phyloP scores from a whole-genome alignment of 2,888 invertebrate genomes.

The Acronicta psi region DNA sequence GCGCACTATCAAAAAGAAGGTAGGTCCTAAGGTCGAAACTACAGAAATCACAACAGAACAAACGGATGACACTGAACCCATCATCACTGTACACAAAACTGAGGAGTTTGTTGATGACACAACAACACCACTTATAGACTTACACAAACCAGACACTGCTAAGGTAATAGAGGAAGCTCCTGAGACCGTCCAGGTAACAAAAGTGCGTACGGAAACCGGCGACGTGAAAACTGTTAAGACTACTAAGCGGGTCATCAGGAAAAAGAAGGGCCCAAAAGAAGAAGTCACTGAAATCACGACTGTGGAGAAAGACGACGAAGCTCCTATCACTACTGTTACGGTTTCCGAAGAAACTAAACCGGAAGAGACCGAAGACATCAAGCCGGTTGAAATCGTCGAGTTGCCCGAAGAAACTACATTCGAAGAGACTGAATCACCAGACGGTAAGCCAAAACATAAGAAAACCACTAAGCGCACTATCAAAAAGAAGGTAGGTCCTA shows the following conservation, averaged over 20 bases:
- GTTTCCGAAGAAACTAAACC: slow-evolving; percentile 62
- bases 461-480: slow-evolving; percentile 68
- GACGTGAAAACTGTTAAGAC: slow-evolving; percentile 63
- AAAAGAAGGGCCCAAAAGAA: slow-evolving; percentile 77
- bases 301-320: slow-evolving; percentile 58
- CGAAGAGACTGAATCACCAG: slow-evolving; percentile 34
- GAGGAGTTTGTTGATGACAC: too few species aligned
- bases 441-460: slow-evolving; percentile 42
- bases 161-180: slow-evolving; percentile 19
- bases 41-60: too few species aligned
- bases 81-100: too few species aligned
- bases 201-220: slow-evolving; percentile 63
- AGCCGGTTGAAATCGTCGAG: slow-evolving; percentile 57
- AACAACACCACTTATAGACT: not conserved
- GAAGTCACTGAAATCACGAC: slow-evolving; percentile 84
- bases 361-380: slow-evolving; percentile 36
- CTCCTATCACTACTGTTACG: slow-evolving; percentile 8
- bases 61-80: too few species aligned
- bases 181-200: slow-evolving; percentile 17
- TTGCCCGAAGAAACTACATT: slow-evolving; percentile 56
- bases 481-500: slow-evolving; percentile 68
- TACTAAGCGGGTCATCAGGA: slow-evolving; percentile 67
- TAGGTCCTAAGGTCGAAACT: too few species aligned
- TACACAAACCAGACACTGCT: slow-evolving; percentile 1
- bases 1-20: too few species aligned